Evolutionary conservation across 2,797 vertebrate genomes (phyloP), one percentile per base, ranked within the genome.

Genomic region (Phalanger gymnotis): DNA sequence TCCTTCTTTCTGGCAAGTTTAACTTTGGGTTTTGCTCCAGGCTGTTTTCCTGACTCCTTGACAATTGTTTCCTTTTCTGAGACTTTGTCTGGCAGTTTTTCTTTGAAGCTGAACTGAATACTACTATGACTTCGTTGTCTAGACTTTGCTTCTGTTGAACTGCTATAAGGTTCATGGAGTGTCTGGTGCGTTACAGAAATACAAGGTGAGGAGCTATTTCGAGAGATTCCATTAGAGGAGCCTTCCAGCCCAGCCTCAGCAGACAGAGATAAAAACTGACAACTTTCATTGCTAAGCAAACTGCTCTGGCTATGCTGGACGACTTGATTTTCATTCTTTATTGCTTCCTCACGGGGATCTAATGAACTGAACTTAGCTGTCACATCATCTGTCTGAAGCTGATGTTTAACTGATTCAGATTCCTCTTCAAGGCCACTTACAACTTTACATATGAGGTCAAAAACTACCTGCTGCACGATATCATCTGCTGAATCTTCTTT

Each of bases 101-200:
- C 99, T 98, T 99, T 99, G 92, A 99, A 99, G 97, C 99, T 99
- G 96, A 99, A 99, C 97, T 99, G 99, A 94, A 99, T 99, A 98
- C 99, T 99, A 98, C 99, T 99, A 94, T 99, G 99, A 98, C 99
- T 99, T 95, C 99, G 99, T 97, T 99, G 99, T 90, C 99, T 99
- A 90, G 99, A 98, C 96, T 99, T 99, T 4, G 98, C 98, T 97
- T 99, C 99, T 16, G 98, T 94, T 14, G 99, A 98, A 61, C 92
- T 97, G 95, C 99, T 97, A 95, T 95, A 98, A 92, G 98, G 98
- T 56, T 99, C 99, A 0, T 98, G 97, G 16, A 97, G 94, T 53
- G 98, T 98, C 1, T 99, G 99, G 11, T 99, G 98, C 56, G 99
- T 98, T 7, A 98, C 99, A 94, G 99, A 98, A 54, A 99, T 99